Conservation (phyloP, 2,797 vertebrate species). For the Rhyacichthys aspro region DNA sequence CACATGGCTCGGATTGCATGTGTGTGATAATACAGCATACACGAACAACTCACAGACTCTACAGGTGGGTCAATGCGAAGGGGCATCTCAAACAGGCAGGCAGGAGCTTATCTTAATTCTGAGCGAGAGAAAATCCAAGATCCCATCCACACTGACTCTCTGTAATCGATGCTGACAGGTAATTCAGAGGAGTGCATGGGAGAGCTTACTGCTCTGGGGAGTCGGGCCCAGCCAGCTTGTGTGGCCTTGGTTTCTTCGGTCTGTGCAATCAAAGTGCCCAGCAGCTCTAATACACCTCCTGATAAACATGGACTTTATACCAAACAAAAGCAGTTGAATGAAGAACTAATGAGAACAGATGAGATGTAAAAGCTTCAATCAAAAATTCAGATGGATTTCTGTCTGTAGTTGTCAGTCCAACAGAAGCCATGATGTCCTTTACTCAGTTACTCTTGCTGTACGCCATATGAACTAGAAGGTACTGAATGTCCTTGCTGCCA, state of each 20-base stretch:
- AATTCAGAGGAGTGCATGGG: slow-evolving; percentile 75
- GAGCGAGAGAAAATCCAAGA: slow-evolving; percentile 82
- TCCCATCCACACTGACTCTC: slow-evolving; percentile 74
- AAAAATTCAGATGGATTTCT: slow-evolving; percentile 7
- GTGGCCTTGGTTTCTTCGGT: slow-evolving; percentile 50
- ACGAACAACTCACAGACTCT: slow-evolving; percentile 64
- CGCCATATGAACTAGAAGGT: neutral
- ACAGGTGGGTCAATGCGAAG: slow-evolving; percentile 76
- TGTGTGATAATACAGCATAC: slow-evolving; percentile 55
- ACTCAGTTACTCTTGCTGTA: too few species aligned
- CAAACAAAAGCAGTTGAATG: slow-evolving; percentile 47
- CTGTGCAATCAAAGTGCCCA: slow-evolving; percentile 68
- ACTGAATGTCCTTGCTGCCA: slow-evolving; percentile 8
- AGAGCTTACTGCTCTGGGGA: slow-evolving; percentile 68
- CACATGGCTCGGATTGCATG: slow-evolving; percentile 43
- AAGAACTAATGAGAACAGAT: slow-evolving; percentile 41
- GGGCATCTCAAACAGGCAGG: slow-evolving; percentile 75
- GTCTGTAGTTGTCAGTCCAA: neutral
- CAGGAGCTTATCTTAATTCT: slow-evolving; percentile 85
- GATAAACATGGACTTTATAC: slow-evolving; percentile 36
- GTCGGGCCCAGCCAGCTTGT: slow-evolving; percentile 46
- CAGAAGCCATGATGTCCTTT: too few species aligned
- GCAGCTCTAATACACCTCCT: slow-evolving; percentile 43
- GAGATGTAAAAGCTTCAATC: slow-evolving; percentile 37
- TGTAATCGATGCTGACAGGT: slow-evolving; percentile 85